Base-by-base conservation (phyloP, 2,113 vertebrate genomes). In the Illadopsis cleaveri region DNA sequence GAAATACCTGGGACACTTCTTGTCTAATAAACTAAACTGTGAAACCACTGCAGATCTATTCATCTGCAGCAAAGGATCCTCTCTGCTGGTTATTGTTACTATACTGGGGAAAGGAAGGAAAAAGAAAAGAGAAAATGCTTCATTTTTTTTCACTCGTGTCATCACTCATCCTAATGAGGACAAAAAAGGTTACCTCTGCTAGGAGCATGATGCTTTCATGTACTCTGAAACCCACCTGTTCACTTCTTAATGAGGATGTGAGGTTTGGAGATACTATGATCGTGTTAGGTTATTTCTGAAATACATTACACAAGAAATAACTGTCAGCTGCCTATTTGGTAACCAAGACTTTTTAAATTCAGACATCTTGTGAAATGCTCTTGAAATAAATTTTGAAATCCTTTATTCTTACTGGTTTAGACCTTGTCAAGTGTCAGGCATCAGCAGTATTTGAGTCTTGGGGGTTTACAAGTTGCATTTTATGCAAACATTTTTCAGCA, bases 161-260 rank as follows among this genome's bases (percentile, higher is more conserved):
- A 97, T 97, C 96, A 93, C 96, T 97, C 96, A 96, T 95, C 83
- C 86, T 97, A 96, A 97, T 96, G 90, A 97, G 91, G 92, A 96
- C 83, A 97, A 95, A 96, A 97, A 96, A 97, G 96, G 96, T 97
- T 97, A 95, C 85, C 83, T 96, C 92, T 96, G 31, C 75, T 66
- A 97, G 90, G 84, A 97, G 86, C 81, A 84, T 69, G 88, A 69
- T 92, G 94, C 95, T 97, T 98, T 96, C 85, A 97, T 97, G 95
- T 97, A 58, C 76, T 96, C 82, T 90, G 86, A 97, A 98, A 95
- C 86, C 95, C 92, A 97, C 97, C 94, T 94, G 94, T 92, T 97
- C 93, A 90, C 84, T 95, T 86, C 93, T 89, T 98, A 97, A 97
- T 97, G 95, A 97, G 91, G 96, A 96, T 82, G 93, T 97, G 93